phyloP scores from a whole-genome alignment of 1,140 invertebrate genomes.

The Drosophila yakuba region DNA sequence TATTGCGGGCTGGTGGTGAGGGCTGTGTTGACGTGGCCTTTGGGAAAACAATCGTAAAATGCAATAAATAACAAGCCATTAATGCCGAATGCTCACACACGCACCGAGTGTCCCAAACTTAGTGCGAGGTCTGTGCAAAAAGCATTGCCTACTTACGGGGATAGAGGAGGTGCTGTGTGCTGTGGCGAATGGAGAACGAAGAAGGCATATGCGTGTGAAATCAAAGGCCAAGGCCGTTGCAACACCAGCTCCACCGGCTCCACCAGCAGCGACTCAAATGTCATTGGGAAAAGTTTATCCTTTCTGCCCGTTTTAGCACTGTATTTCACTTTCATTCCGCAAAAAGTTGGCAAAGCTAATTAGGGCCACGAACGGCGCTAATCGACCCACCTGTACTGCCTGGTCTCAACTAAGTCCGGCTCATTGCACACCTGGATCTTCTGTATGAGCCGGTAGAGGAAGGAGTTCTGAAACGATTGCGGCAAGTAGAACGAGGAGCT shows the following conservation, averaged over 20 bases:
- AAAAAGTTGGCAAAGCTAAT: slow-evolving; percentile 52
- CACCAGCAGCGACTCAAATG: slow-evolving; percentile 44
- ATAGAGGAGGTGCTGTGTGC: no score
- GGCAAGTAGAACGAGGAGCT: slow-evolving; percentile 56
- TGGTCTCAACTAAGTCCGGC: slow-evolving; percentile 30
- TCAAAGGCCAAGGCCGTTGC: slow-evolving; percentile 69
- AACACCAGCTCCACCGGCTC: slow-evolving; percentile 14
- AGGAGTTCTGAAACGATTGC: slow-evolving; percentile 65
- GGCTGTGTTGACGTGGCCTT: slow-evolving; percentile 65
- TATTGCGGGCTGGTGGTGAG: neutral
- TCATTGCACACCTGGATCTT: slow-evolving; percentile 76
- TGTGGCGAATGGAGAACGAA: neutral
- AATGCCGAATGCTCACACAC: slow-evolving; percentile 70
- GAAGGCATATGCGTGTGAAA: slow-evolving; percentile 50
- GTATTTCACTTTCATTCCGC: slow-evolving; percentile 65
- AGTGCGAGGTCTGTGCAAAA: slow-evolving; percentile 18
- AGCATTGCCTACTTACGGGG: slow-evolving; percentile 49
- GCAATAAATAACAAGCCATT: slow-evolving; percentile 79
- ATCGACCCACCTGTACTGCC: slow-evolving; percentile 59
- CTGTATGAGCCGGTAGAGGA: slow-evolving; percentile 68
- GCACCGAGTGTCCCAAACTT: slow-evolving; percentile 33
- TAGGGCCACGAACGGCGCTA: slow-evolving; percentile 23
- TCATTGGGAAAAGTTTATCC: slow-evolving; percentile 63
- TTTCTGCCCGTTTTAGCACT: slow-evolving; percentile 16
- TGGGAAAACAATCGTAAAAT: slow-evolving; percentile 53